Evolutionary conservation across 1,140 invertebrate species (phyloP).

Genomic region (Drosophila lacteicornis): DNA sequence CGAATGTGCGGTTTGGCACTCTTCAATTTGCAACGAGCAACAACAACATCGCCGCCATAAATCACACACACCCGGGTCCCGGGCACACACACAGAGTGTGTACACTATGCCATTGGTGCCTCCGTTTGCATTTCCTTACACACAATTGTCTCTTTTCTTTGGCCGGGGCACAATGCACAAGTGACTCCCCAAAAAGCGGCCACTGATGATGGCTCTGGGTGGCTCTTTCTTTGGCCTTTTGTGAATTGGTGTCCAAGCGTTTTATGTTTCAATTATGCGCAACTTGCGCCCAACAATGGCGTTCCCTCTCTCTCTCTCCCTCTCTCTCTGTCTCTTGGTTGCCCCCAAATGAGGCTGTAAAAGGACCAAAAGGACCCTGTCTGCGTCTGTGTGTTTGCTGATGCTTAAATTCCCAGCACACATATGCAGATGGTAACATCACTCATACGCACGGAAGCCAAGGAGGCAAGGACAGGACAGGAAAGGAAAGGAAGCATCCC

Average conservation of each 20-base stretch:
- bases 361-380: conserved; percentile 51
- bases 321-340: background rate
- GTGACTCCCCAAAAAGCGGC: conserved; percentile 16
- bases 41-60: conserved; percentile 55
- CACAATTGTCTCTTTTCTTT: conserved; percentile 81
- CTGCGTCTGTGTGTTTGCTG: conserved; percentile 64
- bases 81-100: conserved; percentile 17
- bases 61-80: conserved; percentile 56
- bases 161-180: conserved; percentile 67
- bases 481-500: conserved; percentile 7
- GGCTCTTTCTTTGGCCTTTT: conserved; percentile 63
- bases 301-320: background rate
- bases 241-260: conserved; percentile 83
- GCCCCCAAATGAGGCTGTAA: conserved; percentile 71
- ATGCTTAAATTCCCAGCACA: conserved; percentile 68
- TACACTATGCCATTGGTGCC: conserved; percentile 13
- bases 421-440: conserved; percentile 51
- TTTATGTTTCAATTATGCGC: conserved; percentile 83
- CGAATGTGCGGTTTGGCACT: conserved; percentile 81
- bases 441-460: conserved; percentile 44
- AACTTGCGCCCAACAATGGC: conserved; percentile 79
- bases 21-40: conserved; percentile 76
- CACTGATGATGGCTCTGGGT: conserved; percentile 4
- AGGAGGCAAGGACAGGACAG: background rate
- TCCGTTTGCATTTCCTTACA: conserved; percentile 78